A percentile compares a stretch with the other conserved stretches of the same genome.
Conservation (phyloP, 2,797 vertebrate species). For the Fistularia tabacaria region DNA sequence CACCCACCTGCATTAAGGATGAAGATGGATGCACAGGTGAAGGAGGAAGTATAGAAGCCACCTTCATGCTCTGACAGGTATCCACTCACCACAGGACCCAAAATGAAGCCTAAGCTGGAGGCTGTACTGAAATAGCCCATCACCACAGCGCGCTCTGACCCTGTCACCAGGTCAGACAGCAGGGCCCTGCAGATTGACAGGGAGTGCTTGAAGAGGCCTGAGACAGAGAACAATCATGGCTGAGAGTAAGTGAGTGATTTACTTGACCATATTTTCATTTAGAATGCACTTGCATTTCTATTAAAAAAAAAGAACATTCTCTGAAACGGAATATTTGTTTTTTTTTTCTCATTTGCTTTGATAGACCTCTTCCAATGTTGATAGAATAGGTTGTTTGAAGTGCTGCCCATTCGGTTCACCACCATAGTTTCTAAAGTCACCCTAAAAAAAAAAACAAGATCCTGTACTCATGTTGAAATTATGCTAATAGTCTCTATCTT, state of each 20-base stretch:
- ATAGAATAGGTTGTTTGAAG: no score
- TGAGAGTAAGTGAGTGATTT: not conserved
- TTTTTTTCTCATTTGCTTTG: no score
- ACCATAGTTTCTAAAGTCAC: no score
- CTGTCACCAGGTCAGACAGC: constrained; percentile 89
- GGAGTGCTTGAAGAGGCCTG: constrained; percentile 97
- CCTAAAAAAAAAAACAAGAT: no score
- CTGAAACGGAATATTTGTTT: no score
- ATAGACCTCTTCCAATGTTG: no score
- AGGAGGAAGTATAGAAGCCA: constrained; percentile 87
- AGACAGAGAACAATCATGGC: constrained; percentile 16
- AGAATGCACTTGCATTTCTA: no score
- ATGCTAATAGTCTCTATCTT: no score
- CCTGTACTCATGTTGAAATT: no score
- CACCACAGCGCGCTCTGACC: constrained; percentile 86
- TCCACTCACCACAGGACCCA: constrained; percentile 91
- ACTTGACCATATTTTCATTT: no score
- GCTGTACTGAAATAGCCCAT: constrained; percentile 92
- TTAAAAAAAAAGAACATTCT: no score
- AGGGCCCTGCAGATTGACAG: constrained; percentile 94
- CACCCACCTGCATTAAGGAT: constrained; percentile 85
- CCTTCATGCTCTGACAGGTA: constrained; percentile 87
- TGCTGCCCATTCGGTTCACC: no score
- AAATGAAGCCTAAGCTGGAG: constrained; percentile 90
- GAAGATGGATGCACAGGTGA: constrained; percentile 87